These are phyloP conservation scores for Poecilus cupreus DNA, from an alignment of 2,888 invertebrate species.

Conservation along the genomic window DNA sequence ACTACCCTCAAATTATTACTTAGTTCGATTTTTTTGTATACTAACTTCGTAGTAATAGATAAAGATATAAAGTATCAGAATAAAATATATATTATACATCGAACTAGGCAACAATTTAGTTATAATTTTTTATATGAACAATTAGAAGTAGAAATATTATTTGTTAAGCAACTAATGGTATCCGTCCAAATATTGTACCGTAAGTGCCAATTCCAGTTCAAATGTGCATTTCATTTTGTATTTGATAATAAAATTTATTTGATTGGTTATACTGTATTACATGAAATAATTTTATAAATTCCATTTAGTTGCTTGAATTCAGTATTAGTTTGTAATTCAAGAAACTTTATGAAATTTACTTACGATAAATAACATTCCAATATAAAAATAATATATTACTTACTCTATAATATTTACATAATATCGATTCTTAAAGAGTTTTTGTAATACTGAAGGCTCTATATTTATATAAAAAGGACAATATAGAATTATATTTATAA, in stretches of 20 bases:
- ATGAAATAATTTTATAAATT: neutral
- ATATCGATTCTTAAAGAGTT: neutral
- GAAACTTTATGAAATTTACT: neutral
- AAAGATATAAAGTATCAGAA: neutral
- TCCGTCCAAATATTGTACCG: conserved; percentile 4
- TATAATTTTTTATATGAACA: conserved; percentile 4
- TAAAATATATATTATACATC: neutral
- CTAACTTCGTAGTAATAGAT: neutral
- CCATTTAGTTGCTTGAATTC: neutral
- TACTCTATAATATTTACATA: conserved; percentile 3
- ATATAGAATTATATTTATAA: conserved; percentile 49
- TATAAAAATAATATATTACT: conserved; percentile 38
- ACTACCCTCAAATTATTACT: neutral
- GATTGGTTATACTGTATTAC: too few species aligned
- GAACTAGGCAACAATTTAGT: conserved; percentile 7
- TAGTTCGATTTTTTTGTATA: neutral
- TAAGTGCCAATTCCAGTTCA: conserved; percentile 31
- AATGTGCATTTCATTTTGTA: neutral
- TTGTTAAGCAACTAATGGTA: neutral
- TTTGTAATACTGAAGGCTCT: conserved; percentile 16
- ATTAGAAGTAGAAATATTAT: neutral
- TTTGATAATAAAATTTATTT: neutral
- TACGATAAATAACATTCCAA: conserved; percentile 11
- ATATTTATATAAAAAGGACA: neutral
- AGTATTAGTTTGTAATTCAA: neutral